Conservation (phyloP, 2,888 invertebrate species). For the Ophion ventricosus region DNA sequence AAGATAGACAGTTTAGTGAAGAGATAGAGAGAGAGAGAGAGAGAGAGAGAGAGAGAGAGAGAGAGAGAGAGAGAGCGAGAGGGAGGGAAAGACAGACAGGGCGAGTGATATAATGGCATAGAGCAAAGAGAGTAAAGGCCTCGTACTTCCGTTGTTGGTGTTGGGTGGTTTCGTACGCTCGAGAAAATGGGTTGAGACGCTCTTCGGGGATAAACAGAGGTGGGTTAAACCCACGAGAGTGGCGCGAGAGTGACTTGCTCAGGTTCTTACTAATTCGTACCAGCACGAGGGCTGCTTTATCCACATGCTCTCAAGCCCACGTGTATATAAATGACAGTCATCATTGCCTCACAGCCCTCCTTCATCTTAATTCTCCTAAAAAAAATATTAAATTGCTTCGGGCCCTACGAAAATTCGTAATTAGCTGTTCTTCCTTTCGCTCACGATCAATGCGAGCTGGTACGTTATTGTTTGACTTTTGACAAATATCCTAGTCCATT, state of each 20-base stretch:
- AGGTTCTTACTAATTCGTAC: constrained; percentile 80
- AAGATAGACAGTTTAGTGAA: constrained; percentile 31
- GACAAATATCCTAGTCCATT: too few species aligned
- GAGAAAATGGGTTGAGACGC: constrained; percentile 55
- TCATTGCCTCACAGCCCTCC: neutral
- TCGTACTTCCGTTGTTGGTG: constrained; percentile 49
- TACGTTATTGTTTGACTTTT: neutral
- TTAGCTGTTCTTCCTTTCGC: neutral
- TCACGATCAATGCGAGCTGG: neutral
- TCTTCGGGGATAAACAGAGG: constrained; percentile 38
- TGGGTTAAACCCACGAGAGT: constrained; percentile 44
- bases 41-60: constrained; percentile 15
- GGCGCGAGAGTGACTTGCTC: constrained; percentile 75
- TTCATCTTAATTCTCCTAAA: neutral
- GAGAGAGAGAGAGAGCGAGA: constrained; percentile 20
- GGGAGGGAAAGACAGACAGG: constrained; percentile 9
- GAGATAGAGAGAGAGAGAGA: constrained; percentile 16
- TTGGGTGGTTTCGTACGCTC: constrained; percentile 44
- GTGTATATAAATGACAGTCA: constrained; percentile 8
- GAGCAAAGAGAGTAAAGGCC: constrained; percentile 27
- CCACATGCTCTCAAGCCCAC: constrained; percentile 44
- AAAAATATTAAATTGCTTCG: neutral
- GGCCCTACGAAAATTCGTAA: neutral
- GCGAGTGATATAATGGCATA: constrained; percentile 18
- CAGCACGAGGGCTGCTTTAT: constrained; percentile 48